Evolutionary conservation across 2,797 vertebrate genomes (phyloP).

Genomic region (Epinephelus malabaricus): DNA sequence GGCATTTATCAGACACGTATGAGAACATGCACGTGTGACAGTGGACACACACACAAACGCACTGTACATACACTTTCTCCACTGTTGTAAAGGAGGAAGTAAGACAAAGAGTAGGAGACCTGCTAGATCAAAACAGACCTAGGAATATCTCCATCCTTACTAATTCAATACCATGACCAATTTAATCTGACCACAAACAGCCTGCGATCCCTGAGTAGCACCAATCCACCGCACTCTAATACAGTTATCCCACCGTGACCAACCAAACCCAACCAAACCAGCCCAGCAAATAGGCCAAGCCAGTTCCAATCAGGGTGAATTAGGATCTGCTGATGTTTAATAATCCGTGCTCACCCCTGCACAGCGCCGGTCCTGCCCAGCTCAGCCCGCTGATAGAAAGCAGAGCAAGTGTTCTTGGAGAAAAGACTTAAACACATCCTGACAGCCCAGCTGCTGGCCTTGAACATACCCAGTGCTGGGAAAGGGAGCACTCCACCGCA

Average conservation of each 20-base stretch:
- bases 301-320: slow-evolving; percentile 70
- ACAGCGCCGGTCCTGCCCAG: slow-evolving; percentile 43
- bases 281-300: slow-evolving; percentile 53
- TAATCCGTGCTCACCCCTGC: slow-evolving; percentile 67
- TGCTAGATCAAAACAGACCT: slow-evolving; percentile 26
- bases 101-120: slow-evolving; percentile 32
- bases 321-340: slow-evolving; percentile 75
- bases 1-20: slow-evolving; percentile 72
- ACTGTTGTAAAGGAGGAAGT: slow-evolving; percentile 27
- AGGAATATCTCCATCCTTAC: slow-evolving; percentile 57
- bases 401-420: slow-evolving; percentile 75
- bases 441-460: slow-evolving; percentile 80
- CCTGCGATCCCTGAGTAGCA: slow-evolving; percentile 38
- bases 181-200: slow-evolving; percentile 70
- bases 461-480: slow-evolving; percentile 68
- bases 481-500: slow-evolving; percentile 61
- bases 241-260: slow-evolving; percentile 65
- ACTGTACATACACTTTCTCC: neutral
- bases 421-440: slow-evolving; percentile 76
- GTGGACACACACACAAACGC: slow-evolving; percentile 49
- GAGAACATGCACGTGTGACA: slow-evolving; percentile 52
- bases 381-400: slow-evolving; percentile 74
- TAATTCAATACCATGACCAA: slow-evolving; percentile 69
- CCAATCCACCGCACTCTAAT: slow-evolving; percentile 62
- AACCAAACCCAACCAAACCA: slow-evolving; percentile 67